phyloP scores from a whole-genome alignment of 2,888 invertebrate species.

The Caenorhabditis sp. region DNA sequence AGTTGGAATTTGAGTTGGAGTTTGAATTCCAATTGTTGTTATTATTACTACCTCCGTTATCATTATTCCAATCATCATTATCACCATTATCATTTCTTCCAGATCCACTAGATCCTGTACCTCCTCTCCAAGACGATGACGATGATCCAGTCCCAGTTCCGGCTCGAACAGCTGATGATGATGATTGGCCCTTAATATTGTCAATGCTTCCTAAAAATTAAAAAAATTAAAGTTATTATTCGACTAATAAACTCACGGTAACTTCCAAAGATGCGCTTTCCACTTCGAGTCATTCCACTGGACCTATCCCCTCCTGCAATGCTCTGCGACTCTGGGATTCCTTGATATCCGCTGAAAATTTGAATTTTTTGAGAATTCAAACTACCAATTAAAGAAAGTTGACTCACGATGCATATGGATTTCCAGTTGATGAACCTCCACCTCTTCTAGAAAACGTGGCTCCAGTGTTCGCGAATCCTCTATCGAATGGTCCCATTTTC shows the following conservation, averaged over 20 bases:
- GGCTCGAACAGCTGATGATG: slow-evolving; percentile 33
- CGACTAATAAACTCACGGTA: slow-evolving; percentile 35
- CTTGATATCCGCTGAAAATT: slow-evolving; percentile 58
- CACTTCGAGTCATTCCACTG: slow-evolving; percentile 56
- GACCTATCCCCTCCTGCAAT: slow-evolving; percentile 22
- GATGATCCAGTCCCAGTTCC: slow-evolving; percentile 25
- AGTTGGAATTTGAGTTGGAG: slow-evolving; percentile 31
- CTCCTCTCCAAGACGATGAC: not conserved
- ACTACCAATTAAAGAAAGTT: no score
- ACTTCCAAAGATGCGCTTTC: slow-evolving; percentile 60
- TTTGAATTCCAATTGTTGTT: slow-evolving; percentile 17
- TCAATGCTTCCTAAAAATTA: slow-evolving; percentile 47
- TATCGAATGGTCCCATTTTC: slow-evolving; percentile 42
- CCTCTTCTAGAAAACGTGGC: slow-evolving; percentile 51
- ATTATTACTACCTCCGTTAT: slow-evolving; percentile 5
- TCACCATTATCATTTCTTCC: slow-evolving; percentile 26
- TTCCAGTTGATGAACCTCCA: slow-evolving; percentile 44
- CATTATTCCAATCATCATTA: slow-evolving; percentile 49
- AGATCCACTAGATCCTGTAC: not conserved
- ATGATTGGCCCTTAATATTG: slow-evolving; percentile 49
- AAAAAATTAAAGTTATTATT: no score
- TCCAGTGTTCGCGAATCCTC: slow-evolving; percentile 45
- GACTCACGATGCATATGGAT: slow-evolving; percentile 55
- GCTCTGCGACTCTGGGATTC: slow-evolving; percentile 54
- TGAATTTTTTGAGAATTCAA: no score